phyloP scores from a whole-genome alignment of 30 jellyfish, hydroid and myxozoan genomes.

The Aurelia aurita complex sp. Pacific region DNA sequence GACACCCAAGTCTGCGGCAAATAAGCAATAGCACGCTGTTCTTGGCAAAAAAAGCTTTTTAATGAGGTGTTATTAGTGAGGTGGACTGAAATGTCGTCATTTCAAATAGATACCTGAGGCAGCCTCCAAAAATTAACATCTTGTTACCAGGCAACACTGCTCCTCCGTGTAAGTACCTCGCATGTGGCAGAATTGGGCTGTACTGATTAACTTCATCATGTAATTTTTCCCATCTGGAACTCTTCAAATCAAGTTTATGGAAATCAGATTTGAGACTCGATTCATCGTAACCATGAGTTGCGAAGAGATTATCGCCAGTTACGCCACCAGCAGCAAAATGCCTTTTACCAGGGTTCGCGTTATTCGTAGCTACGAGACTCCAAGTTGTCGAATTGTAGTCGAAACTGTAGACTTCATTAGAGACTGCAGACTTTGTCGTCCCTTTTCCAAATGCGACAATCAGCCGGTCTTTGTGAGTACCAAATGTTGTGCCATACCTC shows the following conservation, averaged over 20 bases:
- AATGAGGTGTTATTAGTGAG: too few relatives aligned
- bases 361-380: slow-evolving; percentile 8
- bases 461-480: slow-evolving; percentile 10
- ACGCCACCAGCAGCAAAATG: slow-evolving; percentile 65
- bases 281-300: slow-evolving; percentile 62
- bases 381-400: slow-evolving; percentile 51
- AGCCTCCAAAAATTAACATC: slow-evolving; percentile 70
- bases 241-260: slow-evolving; percentile 16
- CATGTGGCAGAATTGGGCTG: slow-evolving; percentile 66
- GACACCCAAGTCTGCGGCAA: too few relatives aligned
- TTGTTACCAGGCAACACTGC: slow-evolving; percentile 32
- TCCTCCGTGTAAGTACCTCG: slow-evolving; percentile 62
- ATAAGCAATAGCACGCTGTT: too few relatives aligned
- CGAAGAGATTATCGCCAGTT: slow-evolving; percentile 3
- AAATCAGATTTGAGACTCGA: slow-evolving; percentile 53
- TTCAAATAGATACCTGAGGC: slow-evolving; percentile 41
- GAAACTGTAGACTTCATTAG: slow-evolving; percentile 38
- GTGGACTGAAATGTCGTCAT: too few relatives aligned
- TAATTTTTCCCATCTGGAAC: slow-evolving; percentile 32
- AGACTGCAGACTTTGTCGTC: neutral
- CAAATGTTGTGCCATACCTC: slow-evolving; percentile 43
- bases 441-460: slow-evolving; percentile 51
- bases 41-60: too few relatives aligned
- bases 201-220: slow-evolving; percentile 58
- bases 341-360: slow-evolving; percentile 38